phyloP scores from a whole-genome alignment of 37 sponge, comb jelly and placozoan species.

The Amphimedon queenslandica region DNA sequence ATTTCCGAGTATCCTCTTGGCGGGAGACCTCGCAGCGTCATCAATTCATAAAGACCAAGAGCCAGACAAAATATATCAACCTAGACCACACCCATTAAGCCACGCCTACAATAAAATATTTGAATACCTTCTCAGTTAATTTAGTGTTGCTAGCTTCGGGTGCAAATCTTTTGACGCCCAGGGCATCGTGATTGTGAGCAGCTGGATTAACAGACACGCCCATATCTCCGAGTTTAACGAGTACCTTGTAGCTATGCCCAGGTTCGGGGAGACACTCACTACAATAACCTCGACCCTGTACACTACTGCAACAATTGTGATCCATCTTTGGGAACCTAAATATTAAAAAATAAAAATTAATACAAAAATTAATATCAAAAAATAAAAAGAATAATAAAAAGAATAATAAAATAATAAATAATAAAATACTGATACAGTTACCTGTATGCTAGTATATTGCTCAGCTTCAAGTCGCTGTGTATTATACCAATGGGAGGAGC shows the following conservation, averaged over 20 bases:
- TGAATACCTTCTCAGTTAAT: conserved; percentile 59
- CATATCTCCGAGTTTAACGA: conserved; percentile 58
- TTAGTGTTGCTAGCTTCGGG: conserved; percentile 43
- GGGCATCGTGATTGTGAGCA: background rate
- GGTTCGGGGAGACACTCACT: background rate
- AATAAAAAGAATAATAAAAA: no score
- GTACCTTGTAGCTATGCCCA: conserved; percentile 5
- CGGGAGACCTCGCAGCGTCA: conserved; percentile 36
- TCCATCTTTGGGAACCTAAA: conserved; percentile 34
- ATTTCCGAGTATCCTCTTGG: conserved; percentile 10
- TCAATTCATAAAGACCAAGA: conserved; percentile 48
- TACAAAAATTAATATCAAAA: no score
- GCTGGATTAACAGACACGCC: conserved; percentile 54
- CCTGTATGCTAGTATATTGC: conserved; percentile 50
- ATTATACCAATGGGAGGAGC: conserved; percentile 29
- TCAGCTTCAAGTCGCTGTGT: conserved; percentile 44
- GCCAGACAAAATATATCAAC: conserved; percentile 59
- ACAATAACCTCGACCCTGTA: background rate
- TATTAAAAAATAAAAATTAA: no score
- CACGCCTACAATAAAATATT: no score
- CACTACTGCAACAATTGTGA: conserved; percentile 18
- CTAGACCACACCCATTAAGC: no score
- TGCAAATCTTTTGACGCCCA: conserved; percentile 20
- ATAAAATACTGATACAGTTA: background rate
- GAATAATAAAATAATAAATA: no score